Evolutionary conservation across 1,140 invertebrate species (phyloP).

Genomic region (Dinothrombium tinctorium): DNA sequence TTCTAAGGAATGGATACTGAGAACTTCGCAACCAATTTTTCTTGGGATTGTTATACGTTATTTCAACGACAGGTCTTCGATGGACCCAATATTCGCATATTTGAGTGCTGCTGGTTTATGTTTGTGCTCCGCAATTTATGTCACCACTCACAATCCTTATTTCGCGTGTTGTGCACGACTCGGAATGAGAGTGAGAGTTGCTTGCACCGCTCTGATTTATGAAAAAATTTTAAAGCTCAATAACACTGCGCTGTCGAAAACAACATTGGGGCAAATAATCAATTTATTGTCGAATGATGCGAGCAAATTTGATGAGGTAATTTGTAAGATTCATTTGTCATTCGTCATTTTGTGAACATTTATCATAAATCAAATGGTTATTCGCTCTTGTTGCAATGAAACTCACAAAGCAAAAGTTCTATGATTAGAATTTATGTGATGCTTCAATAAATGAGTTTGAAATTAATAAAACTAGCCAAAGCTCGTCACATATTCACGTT

Average conservation of each 20-base stretch:
- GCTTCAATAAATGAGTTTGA: no score
- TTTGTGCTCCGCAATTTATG: slow-evolving; percentile 28
- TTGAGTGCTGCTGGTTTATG: slow-evolving; percentile 13
- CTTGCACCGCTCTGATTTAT: slow-evolving; percentile 28
- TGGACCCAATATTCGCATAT: slow-evolving; percentile 1
- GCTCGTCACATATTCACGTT: no score
- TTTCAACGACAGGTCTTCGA: slow-evolving; percentile 5
- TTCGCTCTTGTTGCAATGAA: no score
- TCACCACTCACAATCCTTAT: slow-evolving; percentile 35
- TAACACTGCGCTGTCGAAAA: slow-evolving; percentile 39
- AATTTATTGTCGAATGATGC: slow-evolving; percentile 72
- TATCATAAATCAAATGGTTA: no score
- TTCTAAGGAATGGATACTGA: slow-evolving; percentile 10
- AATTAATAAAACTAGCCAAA: no score
- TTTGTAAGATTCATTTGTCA: no score
- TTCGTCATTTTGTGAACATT: no score
- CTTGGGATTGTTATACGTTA: slow-evolving; percentile 13
- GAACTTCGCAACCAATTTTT: slow-evolving; percentile 14
- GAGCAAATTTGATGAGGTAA: slow-evolving; percentile 12
- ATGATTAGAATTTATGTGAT: no score
- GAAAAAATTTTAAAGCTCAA: slow-evolving; percentile 20
- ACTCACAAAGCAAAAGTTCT: no score
- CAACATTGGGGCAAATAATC: slow-evolving; percentile 62
- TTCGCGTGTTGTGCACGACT: not conserved
- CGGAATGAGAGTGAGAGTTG: slow-evolving; percentile 18